Base-by-base conservation (phyloP, 2,888 invertebrate species). In the Microplitis manilae region DNA sequence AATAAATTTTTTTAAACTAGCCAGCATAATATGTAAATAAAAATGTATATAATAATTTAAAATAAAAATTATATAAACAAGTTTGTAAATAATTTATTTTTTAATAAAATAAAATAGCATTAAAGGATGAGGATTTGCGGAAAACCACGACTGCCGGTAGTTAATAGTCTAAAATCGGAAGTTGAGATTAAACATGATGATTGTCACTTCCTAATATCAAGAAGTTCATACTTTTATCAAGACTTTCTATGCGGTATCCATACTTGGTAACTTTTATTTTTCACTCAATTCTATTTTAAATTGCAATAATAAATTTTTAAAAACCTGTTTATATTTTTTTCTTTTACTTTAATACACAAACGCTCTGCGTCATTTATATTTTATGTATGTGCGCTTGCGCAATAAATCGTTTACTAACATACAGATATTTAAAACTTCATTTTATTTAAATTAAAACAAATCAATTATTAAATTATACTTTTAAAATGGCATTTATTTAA, bases 51-150 rank as follows among this genome's bases (percentile, higher is more conserved):
- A 41, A 41, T 64, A 8, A 15, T 8, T 62, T 8, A 7, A 62
- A 15, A 62, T 17, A 17, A 62, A 13, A 62, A 62, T n/a, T n/a
- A 7, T 2, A 62, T 7, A 17, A 15, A 59, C 59, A 59, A 13
- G 2, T 59, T 59, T 6, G 30, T 30, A 30, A 70, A 70, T 70
- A 30, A 38, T 13, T 40, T 6, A 8, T 13, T 30, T 9, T 13
- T 9, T 6, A 39, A 50, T 62, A n/a, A 64, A 65, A 60, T 9
- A 72, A 68, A 50, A 40, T 39, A 60, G 15, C 7, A 7, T 61
- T 13, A 13, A 38, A 70, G 70, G 70, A 76, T 71, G 73, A 77
- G 73, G 77, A 73, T 73, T 59, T 65, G 67, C 69, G 73, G 69
- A 60, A 70, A 74, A 77, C 73, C 73, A 68, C 77, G 39, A 77